These are phyloP conservation scores for Chelmon rostratus DNA, from an alignment of 2,797 vertebrate genomes.

Conservation along the genomic window DNA sequence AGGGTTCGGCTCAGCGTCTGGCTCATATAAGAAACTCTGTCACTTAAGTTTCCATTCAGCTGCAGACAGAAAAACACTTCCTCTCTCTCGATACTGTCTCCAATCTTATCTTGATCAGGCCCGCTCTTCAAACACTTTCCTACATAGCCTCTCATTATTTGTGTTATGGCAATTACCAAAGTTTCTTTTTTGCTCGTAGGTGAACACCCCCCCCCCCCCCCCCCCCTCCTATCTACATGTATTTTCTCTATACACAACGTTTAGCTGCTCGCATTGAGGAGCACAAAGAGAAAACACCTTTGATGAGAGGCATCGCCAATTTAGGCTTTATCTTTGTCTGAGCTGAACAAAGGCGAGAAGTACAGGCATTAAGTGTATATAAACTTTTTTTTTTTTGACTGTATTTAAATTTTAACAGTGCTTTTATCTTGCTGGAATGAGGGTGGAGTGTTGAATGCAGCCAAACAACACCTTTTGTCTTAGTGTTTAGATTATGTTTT, in stretches of 20 bases:
- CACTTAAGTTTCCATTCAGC: slow-evolving; percentile 74
- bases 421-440: slow-evolving; percentile 34
- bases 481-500: slow-evolving; percentile 9
- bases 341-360: slow-evolving; percentile 66
- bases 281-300: slow-evolving; percentile 75
- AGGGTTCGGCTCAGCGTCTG: slow-evolving; percentile 57
- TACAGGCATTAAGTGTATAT: slow-evolving; percentile 41
- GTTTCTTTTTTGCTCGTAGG: slow-evolving; percentile 82
- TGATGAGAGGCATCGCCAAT: slow-evolving; percentile 71
- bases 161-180: slow-evolving; percentile 82
- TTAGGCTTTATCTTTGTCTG: slow-evolving; percentile 63
- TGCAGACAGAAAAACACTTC: slow-evolving; percentile 75
- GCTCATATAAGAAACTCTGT: slow-evolving; percentile 63
- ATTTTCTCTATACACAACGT: slow-evolving; percentile 62
- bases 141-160: slow-evolving; percentile 81
- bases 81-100: slow-evolving; percentile 76
- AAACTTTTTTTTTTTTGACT: slow-evolving; percentile 36
- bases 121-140: slow-evolving; percentile 83
- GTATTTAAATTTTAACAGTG: slow-evolving; percentile 30
- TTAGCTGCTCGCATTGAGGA: slow-evolving; percentile 61
- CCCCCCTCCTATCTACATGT: slow-evolving; percentile 46
- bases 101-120: slow-evolving; percentile 86
- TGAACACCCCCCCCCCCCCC: slow-evolving; percentile 61
- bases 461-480: slow-evolving; percentile 26
- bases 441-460: slow-evolving; percentile 23